These are phyloP conservation scores for Agonopterix heracliana DNA, from an alignment of 2,888 invertebrate genomes.

Conservation along the genomic window DNA sequence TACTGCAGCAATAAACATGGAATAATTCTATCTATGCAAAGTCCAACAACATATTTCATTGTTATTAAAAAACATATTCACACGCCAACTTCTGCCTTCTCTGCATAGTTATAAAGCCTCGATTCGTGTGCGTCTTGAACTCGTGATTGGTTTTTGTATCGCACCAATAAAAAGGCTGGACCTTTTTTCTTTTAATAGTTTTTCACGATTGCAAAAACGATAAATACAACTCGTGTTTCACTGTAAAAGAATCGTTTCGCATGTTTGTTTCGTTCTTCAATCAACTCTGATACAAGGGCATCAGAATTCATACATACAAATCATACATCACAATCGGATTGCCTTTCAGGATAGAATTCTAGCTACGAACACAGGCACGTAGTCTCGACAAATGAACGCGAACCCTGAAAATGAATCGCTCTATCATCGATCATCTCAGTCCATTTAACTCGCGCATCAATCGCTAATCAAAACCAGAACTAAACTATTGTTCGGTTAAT, in stretches of 20 bases:
- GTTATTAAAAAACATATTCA: background rate
- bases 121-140: constrained; percentile 1
- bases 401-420: too few relatives aligned
- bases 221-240: constrained; percentile 11
- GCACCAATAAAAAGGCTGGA: constrained; percentile 18
- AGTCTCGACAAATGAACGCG: too few relatives aligned
- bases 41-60: background rate
- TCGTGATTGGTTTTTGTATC: constrained; percentile 11
- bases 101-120: background rate
- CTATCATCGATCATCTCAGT: too few relatives aligned
- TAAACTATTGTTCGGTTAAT: background rate
- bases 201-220: constrained; percentile 16
- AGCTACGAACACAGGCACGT: too few relatives aligned
- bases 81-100: background rate
- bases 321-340: too few relatives aligned
- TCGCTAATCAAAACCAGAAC: too few relatives aligned
- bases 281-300: too few relatives aligned
- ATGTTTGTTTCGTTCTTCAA: background rate
- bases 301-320: too few relatives aligned
- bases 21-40: background rate
- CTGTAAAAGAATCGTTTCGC: background rate
- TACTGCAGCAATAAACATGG: background rate
- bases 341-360: too few relatives aligned
- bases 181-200: constrained; percentile 24
- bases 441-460: too few relatives aligned